Evolutionary conservation across 2,797 vertebrate genomes (phyloP).

Genomic region (Acipenser ruthenus): DNA sequence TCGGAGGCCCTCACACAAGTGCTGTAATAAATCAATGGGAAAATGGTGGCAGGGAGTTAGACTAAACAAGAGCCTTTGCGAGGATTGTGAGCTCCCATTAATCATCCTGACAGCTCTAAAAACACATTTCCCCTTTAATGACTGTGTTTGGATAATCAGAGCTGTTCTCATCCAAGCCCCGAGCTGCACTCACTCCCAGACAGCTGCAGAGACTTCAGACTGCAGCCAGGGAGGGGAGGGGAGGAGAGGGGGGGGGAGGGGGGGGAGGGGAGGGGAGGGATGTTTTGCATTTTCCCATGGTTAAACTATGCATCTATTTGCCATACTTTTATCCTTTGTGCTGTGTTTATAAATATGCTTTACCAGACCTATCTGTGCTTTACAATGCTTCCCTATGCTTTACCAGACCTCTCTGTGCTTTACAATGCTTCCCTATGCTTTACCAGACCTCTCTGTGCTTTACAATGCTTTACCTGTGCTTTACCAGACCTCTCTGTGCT

Average conservation of each 20-base stretch:
- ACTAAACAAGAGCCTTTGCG: constrained; percentile 99
- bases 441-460: too few species aligned
- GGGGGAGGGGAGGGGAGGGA: constrained; percentile 18
- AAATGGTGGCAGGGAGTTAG: constrained; percentile 98
- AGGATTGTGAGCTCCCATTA: constrained; percentile 97
- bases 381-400: too few species aligned
- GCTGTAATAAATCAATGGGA: constrained; percentile 97
- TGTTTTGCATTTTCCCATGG: too few species aligned
- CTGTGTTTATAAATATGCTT: too few species aligned
- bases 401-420: too few species aligned
- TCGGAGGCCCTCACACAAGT: constrained; percentile 68
- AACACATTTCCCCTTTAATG: constrained; percentile 99
- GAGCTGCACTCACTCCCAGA: constrained; percentile 57
- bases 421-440: too few species aligned
- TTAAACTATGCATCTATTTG: too few species aligned
- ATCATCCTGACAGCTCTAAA: constrained; percentile 99
- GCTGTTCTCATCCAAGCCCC: constrained; percentile 57
- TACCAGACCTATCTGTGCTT: too few species aligned
- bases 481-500: too few species aligned
- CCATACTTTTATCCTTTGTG: too few species aligned
- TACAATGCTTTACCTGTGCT: too few species aligned
- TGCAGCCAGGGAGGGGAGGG: neutral
- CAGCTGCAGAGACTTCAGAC: constrained; percentile 46
- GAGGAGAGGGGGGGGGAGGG: constrained; percentile 13
- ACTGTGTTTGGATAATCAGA: constrained; percentile 99